phyloP scores from a whole-genome alignment of 2,888 invertebrate species.

The Ischnus inquisitorius region DNA sequence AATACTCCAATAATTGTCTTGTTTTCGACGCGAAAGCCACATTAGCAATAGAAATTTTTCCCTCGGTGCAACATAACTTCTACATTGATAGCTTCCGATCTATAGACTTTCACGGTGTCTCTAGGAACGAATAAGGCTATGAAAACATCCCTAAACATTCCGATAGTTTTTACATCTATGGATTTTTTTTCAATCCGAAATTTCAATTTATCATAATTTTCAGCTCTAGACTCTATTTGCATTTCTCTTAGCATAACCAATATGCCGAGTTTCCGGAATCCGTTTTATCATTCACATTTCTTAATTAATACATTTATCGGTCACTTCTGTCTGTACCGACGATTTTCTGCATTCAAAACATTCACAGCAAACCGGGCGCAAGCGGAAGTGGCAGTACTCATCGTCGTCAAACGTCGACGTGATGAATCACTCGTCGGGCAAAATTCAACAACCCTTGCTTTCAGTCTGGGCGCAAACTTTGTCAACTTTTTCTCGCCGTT shows the following conservation, averaged over 20 bases:
- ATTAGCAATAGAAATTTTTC: too few relatives aligned
- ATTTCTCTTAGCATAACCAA: slow-evolving; percentile 1
- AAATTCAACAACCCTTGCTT: slow-evolving; percentile 62
- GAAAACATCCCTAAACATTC: too few relatives aligned
- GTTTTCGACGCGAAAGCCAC: too few relatives aligned
- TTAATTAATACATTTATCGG: slow-evolving; percentile 22
- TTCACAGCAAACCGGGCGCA: background rate
- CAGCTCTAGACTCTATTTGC: background rate
- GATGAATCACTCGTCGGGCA: slow-evolving; percentile 64
- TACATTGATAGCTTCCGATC: too few relatives aligned
- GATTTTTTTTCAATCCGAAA: background rate
- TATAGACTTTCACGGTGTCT: too few relatives aligned
- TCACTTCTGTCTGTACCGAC: background rate
- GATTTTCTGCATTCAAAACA: slow-evolving; percentile 49
- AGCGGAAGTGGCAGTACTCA: slow-evolving; percentile 24
- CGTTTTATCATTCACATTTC: background rate
- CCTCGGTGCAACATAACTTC: too few relatives aligned
- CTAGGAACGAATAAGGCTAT: too few relatives aligned
- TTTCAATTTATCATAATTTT: background rate
- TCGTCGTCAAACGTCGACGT: slow-evolving; percentile 57
- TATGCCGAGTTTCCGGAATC: background rate
- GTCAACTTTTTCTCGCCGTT: slow-evolving; percentile 55
- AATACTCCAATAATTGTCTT: too few relatives aligned
- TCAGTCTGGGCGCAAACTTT: slow-evolving; percentile 27
- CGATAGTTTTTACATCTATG: too few relatives aligned